Evolutionary conservation across 2,113 vertebrate genomes (phyloP).

Genomic region (Tragelaphus buxtoni): DNA sequence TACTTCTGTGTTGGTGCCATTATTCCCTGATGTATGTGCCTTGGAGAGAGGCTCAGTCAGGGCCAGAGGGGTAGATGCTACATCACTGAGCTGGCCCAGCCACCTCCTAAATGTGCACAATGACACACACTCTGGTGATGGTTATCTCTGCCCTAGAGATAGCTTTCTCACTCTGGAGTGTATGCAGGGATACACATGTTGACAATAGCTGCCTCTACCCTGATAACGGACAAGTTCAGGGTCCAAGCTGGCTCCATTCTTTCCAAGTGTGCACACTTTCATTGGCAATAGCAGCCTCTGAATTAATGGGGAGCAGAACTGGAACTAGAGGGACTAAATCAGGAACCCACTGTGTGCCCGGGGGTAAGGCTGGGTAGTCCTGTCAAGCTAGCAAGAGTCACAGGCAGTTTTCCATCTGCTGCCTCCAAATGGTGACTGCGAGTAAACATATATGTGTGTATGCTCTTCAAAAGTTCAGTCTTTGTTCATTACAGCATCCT

Average conservation of each 20-base stretch:
- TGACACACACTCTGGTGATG: not conserved
- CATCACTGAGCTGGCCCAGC: not conserved
- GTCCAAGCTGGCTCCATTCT: not conserved
- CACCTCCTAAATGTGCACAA: not conserved
- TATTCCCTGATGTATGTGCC: not conserved
- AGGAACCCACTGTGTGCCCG: not conserved
- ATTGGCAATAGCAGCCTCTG: not conserved
- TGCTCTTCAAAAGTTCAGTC: not conserved
- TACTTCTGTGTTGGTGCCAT: not conserved
- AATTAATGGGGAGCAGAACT: not conserved
- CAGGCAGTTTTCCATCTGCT: not conserved
- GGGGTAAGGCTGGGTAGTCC: not conserved
- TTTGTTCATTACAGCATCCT: not conserved
- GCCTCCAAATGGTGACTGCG: not conserved
- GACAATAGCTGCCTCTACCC: not conserved
- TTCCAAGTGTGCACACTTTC: not conserved
- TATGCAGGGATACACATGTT: not conserved
- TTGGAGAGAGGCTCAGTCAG: not conserved
- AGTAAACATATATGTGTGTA: not conserved
- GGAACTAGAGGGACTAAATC: not conserved
- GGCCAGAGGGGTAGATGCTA: not conserved
- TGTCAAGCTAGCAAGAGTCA: not conserved
- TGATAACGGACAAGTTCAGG: not conserved
- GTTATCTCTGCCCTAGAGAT: not conserved
- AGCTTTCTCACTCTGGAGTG: not conserved